A percentile compares a stretch with the other conserved stretches of the same genome.
Conservation (phyloP, 2,888 invertebrate genomes). For the Choreutis nemorana region DNA sequence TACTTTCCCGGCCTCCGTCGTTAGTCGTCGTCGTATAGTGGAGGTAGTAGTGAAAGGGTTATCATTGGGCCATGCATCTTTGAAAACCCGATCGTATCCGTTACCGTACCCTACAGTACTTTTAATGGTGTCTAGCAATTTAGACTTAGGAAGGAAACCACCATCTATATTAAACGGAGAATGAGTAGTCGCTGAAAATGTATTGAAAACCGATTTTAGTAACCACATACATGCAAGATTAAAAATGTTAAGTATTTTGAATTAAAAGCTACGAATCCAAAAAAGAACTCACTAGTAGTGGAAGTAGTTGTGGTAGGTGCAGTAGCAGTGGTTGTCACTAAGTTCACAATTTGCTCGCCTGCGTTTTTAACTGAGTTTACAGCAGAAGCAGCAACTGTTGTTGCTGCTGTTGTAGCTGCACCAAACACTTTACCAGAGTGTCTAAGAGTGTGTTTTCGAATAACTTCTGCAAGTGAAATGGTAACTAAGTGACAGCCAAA, state of each 20-base stretch:
- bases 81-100: conserved; percentile 41
- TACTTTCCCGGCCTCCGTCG: conserved; percentile 49
- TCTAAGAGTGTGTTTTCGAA: conserved; percentile 77
- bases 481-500: conserved; percentile 6
- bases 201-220: conserved; percentile 40
- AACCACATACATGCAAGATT: conserved; percentile 7
- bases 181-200: conserved; percentile 58
- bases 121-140: conserved; percentile 57
- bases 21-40: conserved; percentile 47
- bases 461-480: conserved; percentile 35
- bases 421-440: conserved; percentile 77
- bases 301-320: conserved; percentile 49
- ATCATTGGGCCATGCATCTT: conserved; percentile 58
- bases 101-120: conserved; percentile 56
- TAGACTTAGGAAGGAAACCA: conserved; percentile 54
- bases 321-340: conserved; percentile 42
- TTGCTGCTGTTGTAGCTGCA: conserved; percentile 62
- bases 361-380: conserved; percentile 45
- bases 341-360: conserved; percentile 43
- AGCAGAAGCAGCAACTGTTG: conserved; percentile 54
- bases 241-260: background rate
- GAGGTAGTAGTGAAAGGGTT: conserved; percentile 59
- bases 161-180: conserved; percentile 53
- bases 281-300: conserved; percentile 51
- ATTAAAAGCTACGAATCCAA: background rate